Base-by-base conservation (phyloP, 2,113 vertebrate genomes). In the Sinocyclocheilus grahami region DNA sequence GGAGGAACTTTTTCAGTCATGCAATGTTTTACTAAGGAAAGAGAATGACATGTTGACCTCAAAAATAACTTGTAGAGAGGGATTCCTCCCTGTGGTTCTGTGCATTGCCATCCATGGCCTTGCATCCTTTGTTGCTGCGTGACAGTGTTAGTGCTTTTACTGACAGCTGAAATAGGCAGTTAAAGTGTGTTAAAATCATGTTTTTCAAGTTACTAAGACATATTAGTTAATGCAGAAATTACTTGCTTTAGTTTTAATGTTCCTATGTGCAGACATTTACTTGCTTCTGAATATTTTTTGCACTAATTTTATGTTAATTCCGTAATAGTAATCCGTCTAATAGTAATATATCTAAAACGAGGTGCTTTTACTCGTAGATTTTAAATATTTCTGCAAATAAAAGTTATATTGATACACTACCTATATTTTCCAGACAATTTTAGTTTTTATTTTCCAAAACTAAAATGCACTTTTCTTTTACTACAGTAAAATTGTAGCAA, bases 81-180 rank as follows among this genome's bases (percentile, higher is more conserved):
- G 85, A 6, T 85, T 93, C 78, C 89, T 88, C 42, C 94, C 93
- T 0, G 80, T 96, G 3, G 75, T 96, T 77, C 94, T 99, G 39
- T 93, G 93, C 5, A 92, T 97, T 83, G 93, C 93, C 12, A 27
- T 96, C 69, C 92, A 84, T 18, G 97, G 97, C 22, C 86, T 98
- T 85, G 67, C 86, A 55, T 88, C 92, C 58, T 91, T 98, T 80
- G 89, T 87, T 82, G 88, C 82, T 48, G 89, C 58, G 0, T 48
- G 75, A 11, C 24, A 86, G 75, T 51, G 42, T 16, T n/a, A 75
- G 14, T 55, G 20, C 20, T 74, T 11, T 6, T 24, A n/a, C 27
- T 69, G 30, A 69, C 30, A 12, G 27, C 65, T 69, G 7, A 69
- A 69, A 69, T 33, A 30, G 46, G 46, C 12, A 4, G 12, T 51